These are phyloP conservation scores for Actias luna DNA, from an alignment of 2,888 invertebrate species.

Conservation along the genomic window DNA sequence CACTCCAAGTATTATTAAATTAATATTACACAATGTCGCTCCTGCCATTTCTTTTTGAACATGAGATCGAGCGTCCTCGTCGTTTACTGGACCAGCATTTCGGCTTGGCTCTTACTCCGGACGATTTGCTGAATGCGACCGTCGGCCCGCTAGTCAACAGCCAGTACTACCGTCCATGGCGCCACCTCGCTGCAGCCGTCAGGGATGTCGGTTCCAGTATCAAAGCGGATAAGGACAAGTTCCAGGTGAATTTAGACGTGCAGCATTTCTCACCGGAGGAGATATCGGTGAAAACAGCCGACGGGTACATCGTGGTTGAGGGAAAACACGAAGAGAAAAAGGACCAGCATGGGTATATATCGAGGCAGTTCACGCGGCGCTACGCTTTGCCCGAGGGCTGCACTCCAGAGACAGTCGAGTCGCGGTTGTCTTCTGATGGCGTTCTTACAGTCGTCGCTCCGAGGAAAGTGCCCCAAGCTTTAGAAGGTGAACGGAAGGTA, in stretches of 20 bases:
- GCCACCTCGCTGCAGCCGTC: conserved; percentile 69
- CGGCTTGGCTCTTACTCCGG: conserved; percentile 73
- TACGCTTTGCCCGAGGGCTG: conserved; percentile 89
- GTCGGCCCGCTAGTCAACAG: conserved; percentile 45
- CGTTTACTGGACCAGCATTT: conserved; percentile 79
- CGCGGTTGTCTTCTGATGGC: conserved; percentile 89
- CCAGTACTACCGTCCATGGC: conserved; percentile 70
- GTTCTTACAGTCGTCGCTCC: conserved; percentile 87
- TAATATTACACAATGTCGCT: conserved; percentile 65
- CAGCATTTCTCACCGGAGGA: conserved; percentile 89
- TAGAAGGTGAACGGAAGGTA: conserved; percentile 77
- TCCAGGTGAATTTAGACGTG: conserved; percentile 86
- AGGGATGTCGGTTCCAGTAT: conserved; percentile 80
- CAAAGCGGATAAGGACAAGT: conserved; percentile 70
- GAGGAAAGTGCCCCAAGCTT: conserved; percentile 49
- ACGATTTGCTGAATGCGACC: conserved; percentile 63
- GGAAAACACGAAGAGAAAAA: conserved; percentile 90
- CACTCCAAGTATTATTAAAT: conserved; percentile 16
- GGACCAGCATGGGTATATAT: conserved; percentile 88
- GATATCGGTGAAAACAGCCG: conserved; percentile 87
- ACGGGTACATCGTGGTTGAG: conserved; percentile 86
- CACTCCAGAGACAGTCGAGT: conserved; percentile 85
- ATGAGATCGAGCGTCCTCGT: conserved; percentile 64
- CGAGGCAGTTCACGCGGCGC: conserved; percentile 88
- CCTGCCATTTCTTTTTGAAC: conserved; percentile 68